phyloP scores from a whole-genome alignment of 2,888 invertebrate genomes.

The Atherix ibis region DNA sequence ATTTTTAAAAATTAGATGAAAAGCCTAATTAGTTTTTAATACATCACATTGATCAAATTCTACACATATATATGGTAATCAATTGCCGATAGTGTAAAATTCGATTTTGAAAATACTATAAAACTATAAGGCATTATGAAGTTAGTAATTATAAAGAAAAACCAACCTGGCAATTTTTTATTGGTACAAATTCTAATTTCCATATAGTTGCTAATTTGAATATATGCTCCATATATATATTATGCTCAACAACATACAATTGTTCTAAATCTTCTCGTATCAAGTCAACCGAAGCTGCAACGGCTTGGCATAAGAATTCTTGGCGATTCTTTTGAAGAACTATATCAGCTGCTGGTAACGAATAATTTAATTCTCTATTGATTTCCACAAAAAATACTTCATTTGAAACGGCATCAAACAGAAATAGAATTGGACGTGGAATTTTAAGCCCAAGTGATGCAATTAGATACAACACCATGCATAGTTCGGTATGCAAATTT shows the following conservation, averaged over 20 bases:
- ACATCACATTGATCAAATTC: too few species aligned
- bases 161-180: conserved; percentile 62
- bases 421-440: conserved; percentile 49
- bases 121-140: too few species aligned
- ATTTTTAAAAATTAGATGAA: conserved; percentile 4
- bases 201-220: conserved; percentile 56
- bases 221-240: conserved; percentile 58
- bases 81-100: too few species aligned
- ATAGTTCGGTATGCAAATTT: conserved; percentile 64
- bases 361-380: conserved; percentile 38
- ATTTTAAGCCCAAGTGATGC: conserved; percentile 61
- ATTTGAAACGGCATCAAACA: conserved; percentile 59
- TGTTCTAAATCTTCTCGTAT: conserved; percentile 44
- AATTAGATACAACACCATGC: conserved; percentile 60
- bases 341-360: conserved; percentile 47
- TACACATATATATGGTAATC: too few species aligned
- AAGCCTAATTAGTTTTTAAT: too few species aligned
- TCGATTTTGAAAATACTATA: too few species aligned
- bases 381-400: conserved; percentile 35
- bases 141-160: too few species aligned
- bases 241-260: conserved; percentile 36
- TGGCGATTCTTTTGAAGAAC: conserved; percentile 49
- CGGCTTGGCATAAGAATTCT: conserved; percentile 57
- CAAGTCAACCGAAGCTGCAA: conserved; percentile 57
- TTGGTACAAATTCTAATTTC: conserved; percentile 55